A percentile compares a stretch with the other conserved stretches of the same genome.
These are phyloP conservation scores for Strigamia transsilvanica DNA, from an alignment of 2,888 invertebrate genomes.

Conservation along the genomic window DNA sequence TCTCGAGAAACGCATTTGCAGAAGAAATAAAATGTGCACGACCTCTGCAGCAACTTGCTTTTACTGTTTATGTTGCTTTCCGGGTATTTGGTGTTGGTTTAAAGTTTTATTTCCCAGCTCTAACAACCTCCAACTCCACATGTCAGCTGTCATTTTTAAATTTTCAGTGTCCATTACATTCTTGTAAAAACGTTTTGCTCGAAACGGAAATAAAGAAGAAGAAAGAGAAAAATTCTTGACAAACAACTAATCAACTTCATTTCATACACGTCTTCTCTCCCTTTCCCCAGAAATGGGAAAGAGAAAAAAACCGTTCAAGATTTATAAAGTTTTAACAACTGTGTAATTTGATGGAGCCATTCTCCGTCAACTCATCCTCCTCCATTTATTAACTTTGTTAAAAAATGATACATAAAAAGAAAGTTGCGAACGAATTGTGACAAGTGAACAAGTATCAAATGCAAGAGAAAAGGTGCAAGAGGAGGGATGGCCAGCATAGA, in stretches of 20 bases:
- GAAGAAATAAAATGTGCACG: neutral
- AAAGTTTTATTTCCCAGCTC: neutral
- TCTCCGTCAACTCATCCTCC: neutral
- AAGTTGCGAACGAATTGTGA: slow-evolving; percentile 2
- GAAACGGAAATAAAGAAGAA: too few relatives aligned
- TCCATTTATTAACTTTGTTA: slow-evolving; percentile 40
- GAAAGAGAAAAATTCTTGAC: neutral
- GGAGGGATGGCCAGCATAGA: slow-evolving; percentile 26
- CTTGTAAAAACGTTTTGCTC: too few relatives aligned
- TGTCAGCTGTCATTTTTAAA: too few relatives aligned
- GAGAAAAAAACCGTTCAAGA: neutral
- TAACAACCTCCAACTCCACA: too few relatives aligned
- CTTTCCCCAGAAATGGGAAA: neutral
- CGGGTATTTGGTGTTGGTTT: neutral
- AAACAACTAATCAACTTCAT: neutral
- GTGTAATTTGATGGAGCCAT: slow-evolving; percentile 46
- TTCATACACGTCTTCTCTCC: neutral
- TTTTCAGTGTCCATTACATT: too few relatives aligned
- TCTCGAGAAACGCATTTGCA: neutral
- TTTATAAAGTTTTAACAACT: slow-evolving; percentile 22
- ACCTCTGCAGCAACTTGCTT: neutral
- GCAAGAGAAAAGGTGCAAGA: slow-evolving; percentile 32
- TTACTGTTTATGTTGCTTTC: neutral
- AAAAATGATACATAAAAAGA: neutral
- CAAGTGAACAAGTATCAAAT: slow-evolving; percentile 42